Evolutionary conservation across 2,888 invertebrate genomes (phyloP).

Genomic region (Pachydiplax longipennis): DNA sequence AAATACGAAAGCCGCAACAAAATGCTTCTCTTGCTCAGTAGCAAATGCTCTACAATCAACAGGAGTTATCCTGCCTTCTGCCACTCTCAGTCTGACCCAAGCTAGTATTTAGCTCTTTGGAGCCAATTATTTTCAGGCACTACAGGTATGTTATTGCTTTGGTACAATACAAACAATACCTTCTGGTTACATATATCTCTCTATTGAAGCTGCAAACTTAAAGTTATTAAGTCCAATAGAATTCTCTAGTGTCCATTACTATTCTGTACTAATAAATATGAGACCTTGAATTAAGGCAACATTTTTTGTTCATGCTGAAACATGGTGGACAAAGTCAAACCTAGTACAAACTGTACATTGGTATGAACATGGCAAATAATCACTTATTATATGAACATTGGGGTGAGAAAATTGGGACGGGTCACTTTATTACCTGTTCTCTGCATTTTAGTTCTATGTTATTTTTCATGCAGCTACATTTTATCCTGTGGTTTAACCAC

Average conservation of each 20-base stretch:
- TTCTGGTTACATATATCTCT: slow-evolving; percentile 47
- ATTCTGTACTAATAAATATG: slow-evolving; percentile 48
- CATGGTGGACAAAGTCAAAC: slow-evolving; percentile 44
- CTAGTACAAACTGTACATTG: slow-evolving; percentile 26
- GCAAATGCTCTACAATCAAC: slow-evolving; percentile 38
- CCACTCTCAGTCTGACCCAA: slow-evolving; percentile 33
- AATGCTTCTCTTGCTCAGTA: slow-evolving; percentile 38
- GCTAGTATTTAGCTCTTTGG: slow-evolving; percentile 45
- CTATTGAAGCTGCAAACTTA: slow-evolving; percentile 48
- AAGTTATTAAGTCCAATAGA: slow-evolving; percentile 42
- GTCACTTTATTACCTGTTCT: slow-evolving; percentile 29
- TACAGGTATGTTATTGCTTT: slow-evolving; percentile 50
- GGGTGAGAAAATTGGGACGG: slow-evolving; percentile 39
- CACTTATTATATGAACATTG: slow-evolving; percentile 22
- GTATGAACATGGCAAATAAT: slow-evolving; percentile 17
- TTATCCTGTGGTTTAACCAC: slow-evolving; percentile 30
- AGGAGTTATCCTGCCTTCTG: slow-evolving; percentile 27
- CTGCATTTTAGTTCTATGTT: slow-evolving; percentile 33
- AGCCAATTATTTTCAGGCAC: slow-evolving; percentile 49
- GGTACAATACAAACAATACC: slow-evolving; percentile 46
- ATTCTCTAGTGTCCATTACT: slow-evolving; percentile 47
- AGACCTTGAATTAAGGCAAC: slow-evolving; percentile 50
- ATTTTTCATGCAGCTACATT: slow-evolving; percentile 19
- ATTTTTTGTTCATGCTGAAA: slow-evolving; percentile 45
- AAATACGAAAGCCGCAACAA: slow-evolving; percentile 46